phyloP scores from a whole-genome alignment of 2,113 vertebrate genomes.

The Protomyctophum bolini region DNA sequence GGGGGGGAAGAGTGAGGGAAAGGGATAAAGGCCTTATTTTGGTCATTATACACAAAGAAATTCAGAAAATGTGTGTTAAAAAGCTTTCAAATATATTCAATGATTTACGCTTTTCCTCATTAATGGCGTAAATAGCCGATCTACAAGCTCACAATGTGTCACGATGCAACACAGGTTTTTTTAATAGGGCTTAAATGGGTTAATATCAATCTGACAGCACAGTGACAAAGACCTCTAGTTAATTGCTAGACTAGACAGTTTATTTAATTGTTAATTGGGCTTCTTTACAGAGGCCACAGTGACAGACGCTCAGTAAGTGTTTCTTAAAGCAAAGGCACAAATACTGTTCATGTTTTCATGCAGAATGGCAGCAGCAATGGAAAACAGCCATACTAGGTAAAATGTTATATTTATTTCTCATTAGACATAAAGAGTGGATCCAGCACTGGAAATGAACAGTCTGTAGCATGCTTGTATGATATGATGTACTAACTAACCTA shows the following conservation, averaged over 20 bases:
- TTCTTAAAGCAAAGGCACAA: slow-evolving; percentile 67
- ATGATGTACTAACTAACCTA: slow-evolving; percentile 8
- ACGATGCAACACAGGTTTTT: too few relatives aligned
- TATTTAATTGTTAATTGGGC: slow-evolving; percentile 29
- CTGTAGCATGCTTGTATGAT: slow-evolving; percentile 26
- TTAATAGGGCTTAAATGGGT: too few relatives aligned
- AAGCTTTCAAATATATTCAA: too few relatives aligned
- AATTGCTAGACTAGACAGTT: slow-evolving; percentile 27
- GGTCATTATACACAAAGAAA: too few relatives aligned
- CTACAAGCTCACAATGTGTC: too few relatives aligned
- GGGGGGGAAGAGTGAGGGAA: too few relatives aligned
- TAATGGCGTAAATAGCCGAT: too few relatives aligned
- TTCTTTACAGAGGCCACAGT: slow-evolving; percentile 9
- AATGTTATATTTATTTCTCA: slow-evolving; percentile 8
- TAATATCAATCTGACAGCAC: slow-evolving; percentile 23
- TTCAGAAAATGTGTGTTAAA: too few relatives aligned
- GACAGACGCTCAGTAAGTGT: slow-evolving; percentile 27
- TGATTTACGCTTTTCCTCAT: too few relatives aligned
- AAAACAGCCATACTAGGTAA: slow-evolving; percentile 15
- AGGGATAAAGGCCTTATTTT: too few relatives aligned
- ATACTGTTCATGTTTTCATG: slow-evolving; percentile 38
- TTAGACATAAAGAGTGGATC: background rate
- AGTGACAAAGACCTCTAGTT: slow-evolving; percentile 26
- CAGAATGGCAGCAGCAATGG: slow-evolving; percentile 33
- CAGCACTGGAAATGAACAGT: slow-evolving; percentile 28